Base-by-base conservation (phyloP, 2,888 invertebrate genomes). In the Mimachlamys varia region DNA sequence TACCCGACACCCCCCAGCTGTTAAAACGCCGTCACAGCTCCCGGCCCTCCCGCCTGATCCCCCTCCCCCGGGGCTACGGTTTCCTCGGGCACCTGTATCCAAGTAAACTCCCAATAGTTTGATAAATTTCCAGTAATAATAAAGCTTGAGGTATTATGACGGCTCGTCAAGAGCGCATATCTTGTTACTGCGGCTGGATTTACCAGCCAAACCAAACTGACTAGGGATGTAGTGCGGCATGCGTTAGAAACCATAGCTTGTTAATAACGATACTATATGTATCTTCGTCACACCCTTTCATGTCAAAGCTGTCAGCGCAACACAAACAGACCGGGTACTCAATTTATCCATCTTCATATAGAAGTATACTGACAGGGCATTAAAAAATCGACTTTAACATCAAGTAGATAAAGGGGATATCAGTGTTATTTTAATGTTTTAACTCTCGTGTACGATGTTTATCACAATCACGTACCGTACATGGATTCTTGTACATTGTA, bases 1-100 rank as follows among this genome's bases (percentile, higher is more conserved):
- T 76, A 76, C 76, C 76, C 76, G 76, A 76, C 76, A 76, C 76
- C 76, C 76, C 76, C 76, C 76, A 76, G 76, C 76, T 76, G 76
- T 76, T 76, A 33, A 76, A 27, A 76, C 27, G 76, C 76, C 76
- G 76, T 76, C 76, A 76, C 19, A 33, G 13, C 33, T 76, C 76
- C 33, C 76, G 76, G 27, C 76, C 33, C 76, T 27, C 76, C 76
- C 76, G 27, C 2, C 33, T 10, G 13, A 10, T 76, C 76, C 76
- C 76, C 76, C 76, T 76, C 27, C 33, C n/a, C 76, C 76, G 10
- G 76, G 76, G 76, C 76, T 76, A 76, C 12, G 33, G 76, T 76
- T 76, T 76, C 76, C 22, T 12, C 33, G 13, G 76, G 76, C 76
- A 76, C 76, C 76, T 76, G 76, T 76, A 76, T 76, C 76, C 33